These are phyloP conservation scores for Zosterops japonicus DNA, from an alignment of 2,113 vertebrate species.

Conservation along the genomic window DNA sequence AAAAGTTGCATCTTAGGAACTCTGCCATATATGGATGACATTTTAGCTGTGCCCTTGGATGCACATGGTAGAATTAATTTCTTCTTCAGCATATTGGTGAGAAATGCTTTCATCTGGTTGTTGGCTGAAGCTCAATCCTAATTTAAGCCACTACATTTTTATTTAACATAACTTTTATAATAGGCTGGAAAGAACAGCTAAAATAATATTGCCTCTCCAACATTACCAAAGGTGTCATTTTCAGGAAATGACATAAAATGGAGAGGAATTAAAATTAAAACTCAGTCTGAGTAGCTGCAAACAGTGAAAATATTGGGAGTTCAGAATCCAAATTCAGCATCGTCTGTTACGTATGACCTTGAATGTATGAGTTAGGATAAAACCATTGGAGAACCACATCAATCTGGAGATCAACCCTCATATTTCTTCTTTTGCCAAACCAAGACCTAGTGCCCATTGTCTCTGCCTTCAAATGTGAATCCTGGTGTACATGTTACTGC, in stretches of 20 bases:
- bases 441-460: background rate
- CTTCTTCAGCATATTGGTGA: background rate
- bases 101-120: background rate
- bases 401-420: background rate
- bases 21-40: background rate
- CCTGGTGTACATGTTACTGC: accelerated
- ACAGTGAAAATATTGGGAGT: background rate
- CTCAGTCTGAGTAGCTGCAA: background rate
- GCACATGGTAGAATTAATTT: background rate
- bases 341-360: background rate
- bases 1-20: background rate
- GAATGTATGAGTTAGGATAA: background rate
- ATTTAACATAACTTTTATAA: background rate
- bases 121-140: background rate
- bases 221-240: background rate
- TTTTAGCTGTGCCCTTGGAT: background rate
- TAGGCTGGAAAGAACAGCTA: background rate
- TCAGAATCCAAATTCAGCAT: background rate
- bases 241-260: background rate
- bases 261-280: background rate
- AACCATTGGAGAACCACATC: background rate
- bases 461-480: background rate
- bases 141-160: background rate
- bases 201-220: background rate
- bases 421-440: background rate